Base-by-base conservation (phyloP, 1,140 invertebrate genomes). In the Cherax quadricarinatus region DNA sequence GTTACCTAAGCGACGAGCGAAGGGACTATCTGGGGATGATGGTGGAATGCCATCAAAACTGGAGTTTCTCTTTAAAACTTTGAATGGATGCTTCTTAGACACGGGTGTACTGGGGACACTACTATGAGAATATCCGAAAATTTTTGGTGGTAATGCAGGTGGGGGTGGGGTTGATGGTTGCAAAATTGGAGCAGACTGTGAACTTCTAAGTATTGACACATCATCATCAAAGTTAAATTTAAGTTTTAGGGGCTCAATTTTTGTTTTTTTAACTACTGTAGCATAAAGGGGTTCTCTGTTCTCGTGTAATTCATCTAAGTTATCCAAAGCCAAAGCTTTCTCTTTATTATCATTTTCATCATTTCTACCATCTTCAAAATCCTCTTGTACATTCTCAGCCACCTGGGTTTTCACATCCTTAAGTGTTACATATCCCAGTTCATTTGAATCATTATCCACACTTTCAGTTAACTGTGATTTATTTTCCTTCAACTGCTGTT, bases 41-140 rank as follows among this genome's bases (percentile, higher is more conserved):
- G 93, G 93, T 21, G 93, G 93, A 30, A 94, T 94, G 48, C 80
- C 91, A 73, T 93, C 91, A 81, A 94, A 94, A 16, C 93, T 94
- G 14, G 93, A 94, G 14, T 62, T 88, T 49, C 88, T 78, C 48
- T 49, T 83, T 49, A 94, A 70, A 12, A 80, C n/a, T 49, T 94
- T 93, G 21, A 80, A 48, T 6, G 86, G 88, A 53, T 93, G 87
- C 51, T 86, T 82, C 18, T 85, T 75, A 0, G 79, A 24, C 30
- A 91, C 85, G 12, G 93, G 93, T 51, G 93, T 91, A 18, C 48
- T 62, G 3, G 93, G 93, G 18, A 93, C 93, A 80, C 93, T 93
- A 53, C 89, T 24, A 14, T 75, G 1, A 24, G 16, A 51, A 24
- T 57, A 14, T 51, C 73, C 53, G 30, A 30, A 10, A 24, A 84